phyloP scores from a whole-genome alignment of 2,113 vertebrate genomes.

The Pavo muticus region DNA sequence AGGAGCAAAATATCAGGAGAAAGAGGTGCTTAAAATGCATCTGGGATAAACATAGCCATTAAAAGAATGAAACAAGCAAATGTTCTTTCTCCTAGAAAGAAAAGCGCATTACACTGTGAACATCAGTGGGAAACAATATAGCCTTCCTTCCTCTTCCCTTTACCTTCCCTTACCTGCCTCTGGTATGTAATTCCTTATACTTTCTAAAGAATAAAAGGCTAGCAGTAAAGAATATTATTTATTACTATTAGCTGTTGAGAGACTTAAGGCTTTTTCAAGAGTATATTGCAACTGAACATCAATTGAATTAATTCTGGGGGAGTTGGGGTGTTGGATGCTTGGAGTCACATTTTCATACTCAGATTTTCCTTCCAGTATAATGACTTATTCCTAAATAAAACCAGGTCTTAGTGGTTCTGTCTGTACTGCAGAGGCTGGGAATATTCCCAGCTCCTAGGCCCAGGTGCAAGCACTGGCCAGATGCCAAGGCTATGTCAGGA shows the following conservation, averaged over 20 bases:
- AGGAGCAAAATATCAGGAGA: not conserved
- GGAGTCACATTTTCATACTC: not conserved
- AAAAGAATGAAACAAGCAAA: not conserved
- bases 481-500: not conserved
- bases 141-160: fast-evolving
- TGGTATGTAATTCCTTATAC: not conserved
- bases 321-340: not conserved
- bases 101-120: not conserved
- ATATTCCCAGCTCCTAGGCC: not conserved
- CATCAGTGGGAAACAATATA: not conserved
- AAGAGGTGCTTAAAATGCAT: not conserved
- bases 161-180: not conserved
- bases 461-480: not conserved
- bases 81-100: not conserved
- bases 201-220: not conserved
- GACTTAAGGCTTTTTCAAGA: not conserved
- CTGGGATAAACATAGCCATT: not conserved
- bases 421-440: not conserved
- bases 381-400: not conserved
- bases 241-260: not conserved
- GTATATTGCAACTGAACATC: not conserved
- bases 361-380: constrained; percentile 4
- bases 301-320: not conserved
- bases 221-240: not conserved
- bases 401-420: not conserved